Percentiles rank a stretch among this genome's conserved stretches.
These are phyloP conservation scores for Parauchenoglanis punctatus DNA, from an alignment of 2,797 vertebrate genomes.

Conservation along the genomic window DNA sequence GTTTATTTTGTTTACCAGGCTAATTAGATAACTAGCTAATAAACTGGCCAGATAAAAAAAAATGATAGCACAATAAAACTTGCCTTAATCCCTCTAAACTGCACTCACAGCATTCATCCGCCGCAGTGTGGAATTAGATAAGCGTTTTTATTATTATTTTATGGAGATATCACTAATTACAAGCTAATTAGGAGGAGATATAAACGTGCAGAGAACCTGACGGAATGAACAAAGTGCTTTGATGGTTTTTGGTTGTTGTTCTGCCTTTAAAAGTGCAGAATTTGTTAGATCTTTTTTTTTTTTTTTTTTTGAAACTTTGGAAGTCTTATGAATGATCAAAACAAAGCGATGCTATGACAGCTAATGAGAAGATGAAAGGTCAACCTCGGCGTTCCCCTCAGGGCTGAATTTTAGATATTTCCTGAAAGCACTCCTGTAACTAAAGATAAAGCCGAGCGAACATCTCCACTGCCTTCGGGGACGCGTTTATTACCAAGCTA, in stretches of 20 bases:
- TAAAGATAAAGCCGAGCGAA: background rate
- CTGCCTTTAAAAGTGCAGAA: background rate
- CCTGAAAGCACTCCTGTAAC: background rate
- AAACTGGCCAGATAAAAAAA: background rate
- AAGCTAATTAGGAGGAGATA: background rate
- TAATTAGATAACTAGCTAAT: background rate
- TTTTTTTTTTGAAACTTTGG: background rate
- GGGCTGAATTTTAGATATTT: background rate
- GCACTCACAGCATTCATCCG: background rate
- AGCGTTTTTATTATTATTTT: background rate
- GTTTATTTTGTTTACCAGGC: background rate
- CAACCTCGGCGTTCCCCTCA: background rate
- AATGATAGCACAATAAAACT: background rate
- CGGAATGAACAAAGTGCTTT: constrained; percentile 4
- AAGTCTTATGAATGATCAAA: background rate
- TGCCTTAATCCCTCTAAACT: background rate
- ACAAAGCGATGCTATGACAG: constrained; percentile 14
- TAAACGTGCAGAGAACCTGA: background rate
- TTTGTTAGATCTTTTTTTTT: background rate
- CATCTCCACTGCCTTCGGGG: background rate
- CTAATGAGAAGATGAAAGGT: constrained; percentile 12
- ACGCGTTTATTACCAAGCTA: background rate
- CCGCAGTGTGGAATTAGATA: background rate
- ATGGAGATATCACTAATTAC: constrained; percentile 1
- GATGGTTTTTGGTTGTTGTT: background rate